phyloP scores from a whole-genome alignment of 2,113 vertebrate species.

The Tragelaphus imberbis region DNA sequence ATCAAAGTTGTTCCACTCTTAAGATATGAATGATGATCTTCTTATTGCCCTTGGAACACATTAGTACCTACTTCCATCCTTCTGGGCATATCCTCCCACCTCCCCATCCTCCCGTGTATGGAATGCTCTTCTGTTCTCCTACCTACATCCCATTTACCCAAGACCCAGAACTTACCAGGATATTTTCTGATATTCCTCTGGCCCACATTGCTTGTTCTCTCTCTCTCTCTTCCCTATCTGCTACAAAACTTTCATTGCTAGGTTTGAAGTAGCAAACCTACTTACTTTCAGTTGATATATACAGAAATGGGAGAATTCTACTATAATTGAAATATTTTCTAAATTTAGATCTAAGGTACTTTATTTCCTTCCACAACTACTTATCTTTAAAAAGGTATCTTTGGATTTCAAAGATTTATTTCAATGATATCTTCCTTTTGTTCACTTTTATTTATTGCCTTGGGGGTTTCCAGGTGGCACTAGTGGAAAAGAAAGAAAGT shows the following conservation, averaged over 20 bases:
- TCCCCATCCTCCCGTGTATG: neutral
- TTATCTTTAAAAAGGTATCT: neutral
- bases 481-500: neutral
- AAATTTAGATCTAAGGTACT: slow-evolving; percentile 10
- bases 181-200: neutral
- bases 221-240: neutral
- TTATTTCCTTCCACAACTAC: neutral
- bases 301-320: neutral
- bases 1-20: neutral
- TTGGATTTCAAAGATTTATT: neutral
- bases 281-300: neutral
- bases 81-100: neutral
- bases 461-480: neutral
- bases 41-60: neutral
- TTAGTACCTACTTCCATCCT: neutral
- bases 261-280: neutral
- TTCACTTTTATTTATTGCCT: slow-evolving; percentile 6
- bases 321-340: slow-evolving; percentile 35
- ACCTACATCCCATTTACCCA: slow-evolving; percentile 9
- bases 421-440: neutral
- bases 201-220: neutral
- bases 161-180: neutral
- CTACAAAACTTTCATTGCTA: neutral
- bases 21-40: neutral
- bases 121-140: neutral